Conservation (phyloP, 2,888 invertebrate genomes). For the Buathra laborator region DNA sequence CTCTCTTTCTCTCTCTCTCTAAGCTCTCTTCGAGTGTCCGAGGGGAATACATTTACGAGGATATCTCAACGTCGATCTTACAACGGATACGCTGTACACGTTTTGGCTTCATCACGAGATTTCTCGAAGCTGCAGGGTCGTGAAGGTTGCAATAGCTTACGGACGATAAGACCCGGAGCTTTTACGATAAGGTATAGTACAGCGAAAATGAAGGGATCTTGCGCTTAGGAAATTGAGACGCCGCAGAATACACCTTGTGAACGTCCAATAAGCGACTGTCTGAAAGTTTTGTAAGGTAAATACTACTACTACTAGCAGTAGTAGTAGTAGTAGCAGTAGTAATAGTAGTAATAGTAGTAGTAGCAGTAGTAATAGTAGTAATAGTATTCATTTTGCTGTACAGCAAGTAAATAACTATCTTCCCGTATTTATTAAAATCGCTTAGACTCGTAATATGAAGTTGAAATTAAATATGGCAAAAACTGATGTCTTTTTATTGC, state of each 20-base stretch:
- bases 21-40: slow-evolving; percentile 15
- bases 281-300: too few species aligned
- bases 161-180: slow-evolving; percentile 14
- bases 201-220: slow-evolving; percentile 28
- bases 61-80: slow-evolving; percentile 70
- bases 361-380: too few species aligned
- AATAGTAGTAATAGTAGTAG: too few species aligned
- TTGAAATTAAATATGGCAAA: too few species aligned
- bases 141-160: slow-evolving; percentile 13
- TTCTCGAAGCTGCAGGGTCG: neutral
- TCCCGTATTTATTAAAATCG: too few species aligned
- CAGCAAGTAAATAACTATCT: too few species aligned
- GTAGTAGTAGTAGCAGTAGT: too few species aligned
- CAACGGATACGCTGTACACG: slow-evolving; percentile 9
- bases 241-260: neutral
- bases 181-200: slow-evolving; percentile 50
- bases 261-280: neutral
- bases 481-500: too few species aligned
- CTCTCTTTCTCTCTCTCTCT: neutral
- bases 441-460: too few species aligned
- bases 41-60: slow-evolving; percentile 35
- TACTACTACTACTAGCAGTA: too few species aligned
- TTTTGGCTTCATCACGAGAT: neutral
- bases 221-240: slow-evolving; percentile 9
- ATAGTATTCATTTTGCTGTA: too few species aligned